Evolutionary conservation across 2,888 invertebrate species (phyloP).

Genomic region (Glyphotaelius pellucidus): DNA sequence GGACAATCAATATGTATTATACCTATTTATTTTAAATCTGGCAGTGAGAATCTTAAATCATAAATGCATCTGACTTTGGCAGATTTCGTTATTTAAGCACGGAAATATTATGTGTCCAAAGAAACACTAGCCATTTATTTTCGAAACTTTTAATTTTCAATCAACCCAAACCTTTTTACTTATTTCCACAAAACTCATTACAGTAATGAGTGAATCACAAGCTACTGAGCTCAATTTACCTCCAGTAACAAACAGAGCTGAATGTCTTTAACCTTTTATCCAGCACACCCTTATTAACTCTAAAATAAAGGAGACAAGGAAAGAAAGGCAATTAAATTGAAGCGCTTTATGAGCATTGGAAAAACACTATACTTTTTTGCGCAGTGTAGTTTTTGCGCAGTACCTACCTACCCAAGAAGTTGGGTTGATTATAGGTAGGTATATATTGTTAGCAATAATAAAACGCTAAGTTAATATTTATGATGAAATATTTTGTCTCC

Average conservation of each 20-base stretch:
- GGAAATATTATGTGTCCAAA: too few species aligned
- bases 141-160: background rate
- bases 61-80: too few species aligned
- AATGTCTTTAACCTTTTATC: conserved; percentile 29
- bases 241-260: conserved; percentile 12
- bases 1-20: too few species aligned
- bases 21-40: too few species aligned
- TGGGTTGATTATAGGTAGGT: too few species aligned
- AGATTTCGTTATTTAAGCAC: too few species aligned
- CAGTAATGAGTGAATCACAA: background rate
- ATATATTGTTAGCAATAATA: too few species aligned
- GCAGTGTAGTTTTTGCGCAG: too few species aligned
- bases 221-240: background rate
- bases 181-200: background rate
- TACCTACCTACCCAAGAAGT: too few species aligned
- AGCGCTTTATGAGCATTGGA: background rate
- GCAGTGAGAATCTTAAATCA: too few species aligned
- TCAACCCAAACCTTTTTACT: background rate
- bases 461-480: too few species aligned
- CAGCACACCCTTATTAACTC: conserved; percentile 13
- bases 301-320: background rate
- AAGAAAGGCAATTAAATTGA: conserved; percentile 8
- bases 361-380: background rate
- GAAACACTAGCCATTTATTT: background rate
- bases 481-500: too few species aligned